A percentile compares a stretch with the other conserved stretches of the same genome.
Conservation (phyloP, 92 coral and sea anemone species). For the Zoanthus gigantus region DNA sequence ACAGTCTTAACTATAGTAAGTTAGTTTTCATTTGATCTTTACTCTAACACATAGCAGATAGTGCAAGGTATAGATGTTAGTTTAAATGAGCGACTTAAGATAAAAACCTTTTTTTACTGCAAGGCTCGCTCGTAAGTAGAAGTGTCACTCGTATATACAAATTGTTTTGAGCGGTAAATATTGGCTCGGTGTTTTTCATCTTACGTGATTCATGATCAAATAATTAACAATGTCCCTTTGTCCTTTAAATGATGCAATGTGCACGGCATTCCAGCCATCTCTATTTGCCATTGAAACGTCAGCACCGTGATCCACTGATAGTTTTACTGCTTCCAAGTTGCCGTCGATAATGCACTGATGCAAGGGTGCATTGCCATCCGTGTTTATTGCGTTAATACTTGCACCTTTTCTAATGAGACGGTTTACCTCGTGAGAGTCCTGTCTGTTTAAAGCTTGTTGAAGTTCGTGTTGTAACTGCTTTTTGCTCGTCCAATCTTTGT, state of each 20-base stretch:
- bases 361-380: conserved; percentile 73
- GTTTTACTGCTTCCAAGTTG: conserved; percentile 72
- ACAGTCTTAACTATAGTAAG: too few species aligned
- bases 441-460: conserved; percentile 69
- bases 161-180: too few species aligned
- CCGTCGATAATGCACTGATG: conserved; percentile 85
- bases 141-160: too few species aligned
- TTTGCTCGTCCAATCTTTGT: neutral
- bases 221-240: conserved; percentile 75
- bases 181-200: neutral
- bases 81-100: too few species aligned
- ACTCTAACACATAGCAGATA: too few species aligned
- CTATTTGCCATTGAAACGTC: conserved; percentile 70
- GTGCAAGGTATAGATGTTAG: too few species aligned
- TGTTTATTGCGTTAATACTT: conserved; percentile 67
- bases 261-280: conserved; percentile 88
- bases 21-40: too few species aligned
- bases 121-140: too few species aligned
- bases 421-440: conserved; percentile 65
- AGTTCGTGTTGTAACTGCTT: conserved; percentile 51
- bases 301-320: conserved; percentile 80
- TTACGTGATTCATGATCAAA: conserved; percentile 63
- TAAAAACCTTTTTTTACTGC: too few species aligned
- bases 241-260: conserved; percentile 75
- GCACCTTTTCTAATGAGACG: conserved; percentile 68